These are phyloP conservation scores for Elephas maximus DNA, from an alignment of 2,113 vertebrate species.

Conservation along the genomic window DNA sequence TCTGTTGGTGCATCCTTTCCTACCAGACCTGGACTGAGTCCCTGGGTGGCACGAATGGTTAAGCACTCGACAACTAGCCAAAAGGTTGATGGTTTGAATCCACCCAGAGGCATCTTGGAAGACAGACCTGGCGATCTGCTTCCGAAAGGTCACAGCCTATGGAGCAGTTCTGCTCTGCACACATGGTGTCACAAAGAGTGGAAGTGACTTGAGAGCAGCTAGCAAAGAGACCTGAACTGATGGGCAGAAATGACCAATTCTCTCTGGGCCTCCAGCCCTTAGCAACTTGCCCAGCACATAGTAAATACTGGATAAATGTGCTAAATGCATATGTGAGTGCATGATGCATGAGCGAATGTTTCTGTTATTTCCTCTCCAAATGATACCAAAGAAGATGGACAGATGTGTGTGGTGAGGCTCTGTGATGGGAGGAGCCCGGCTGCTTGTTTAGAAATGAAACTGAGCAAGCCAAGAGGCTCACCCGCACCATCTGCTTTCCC, in stretches of 20 bases:
- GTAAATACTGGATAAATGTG: not conserved
- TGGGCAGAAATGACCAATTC: not conserved
- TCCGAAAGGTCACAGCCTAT: not conserved
- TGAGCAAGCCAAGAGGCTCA: not conserved
- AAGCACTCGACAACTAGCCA: not conserved
- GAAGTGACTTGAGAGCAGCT: not conserved
- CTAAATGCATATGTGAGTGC: not conserved
- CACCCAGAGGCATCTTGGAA: not conserved
- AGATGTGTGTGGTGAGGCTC: not conserved
- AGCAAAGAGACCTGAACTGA: not conserved
- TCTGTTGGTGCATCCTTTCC: not conserved
- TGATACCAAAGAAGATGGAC: not conserved
- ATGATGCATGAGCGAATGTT: not conserved
- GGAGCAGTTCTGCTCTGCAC: not conserved
- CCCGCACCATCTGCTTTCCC: not conserved
- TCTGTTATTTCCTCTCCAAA: not conserved
- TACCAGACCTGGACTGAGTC: not conserved
- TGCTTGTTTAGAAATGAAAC: conserved; percentile 61
- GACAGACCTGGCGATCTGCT: not conserved
- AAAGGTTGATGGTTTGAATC: not conserved
- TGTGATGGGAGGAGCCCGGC: not conserved
- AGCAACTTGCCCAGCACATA: not conserved
- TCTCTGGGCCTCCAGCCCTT: not conserved
- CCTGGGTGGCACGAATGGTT: not conserved
- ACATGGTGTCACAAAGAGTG: not conserved